Percentiles rank a stretch among this genome's conserved stretches.
phyloP scores from a whole-genome alignment of 1,140 invertebrate genomes.

The Brachionus plicatilis region DNA sequence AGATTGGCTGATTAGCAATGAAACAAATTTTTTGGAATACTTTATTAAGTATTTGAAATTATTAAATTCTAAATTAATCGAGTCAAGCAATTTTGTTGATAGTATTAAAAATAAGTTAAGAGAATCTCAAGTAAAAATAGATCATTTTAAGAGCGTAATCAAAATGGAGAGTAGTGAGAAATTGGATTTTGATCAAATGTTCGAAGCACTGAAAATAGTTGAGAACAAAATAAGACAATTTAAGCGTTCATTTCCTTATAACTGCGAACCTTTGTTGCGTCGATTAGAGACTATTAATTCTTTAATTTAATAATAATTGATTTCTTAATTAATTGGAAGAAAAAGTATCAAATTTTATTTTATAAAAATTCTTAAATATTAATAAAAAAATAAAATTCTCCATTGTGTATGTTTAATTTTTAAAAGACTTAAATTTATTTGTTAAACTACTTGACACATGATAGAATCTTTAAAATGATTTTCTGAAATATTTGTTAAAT shows the following conservation, averaged over 20 bases:
- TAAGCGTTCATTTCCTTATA: background rate
- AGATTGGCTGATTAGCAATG: slow-evolving; percentile 7
- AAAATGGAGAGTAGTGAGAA: background rate
- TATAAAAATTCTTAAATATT: too few relatives aligned
- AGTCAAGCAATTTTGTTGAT: background rate
- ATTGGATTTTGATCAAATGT: background rate
- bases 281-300: background rate
- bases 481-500: too few relatives aligned
- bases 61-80: background rate
- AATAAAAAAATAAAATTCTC: too few relatives aligned
- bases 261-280: background rate
- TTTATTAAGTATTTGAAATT: slow-evolving; percentile 7
- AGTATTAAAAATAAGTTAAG: background rate
- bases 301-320: background rate
- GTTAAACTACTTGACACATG: too few relatives aligned
- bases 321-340: too few relatives aligned
- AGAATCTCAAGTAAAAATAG: background rate
- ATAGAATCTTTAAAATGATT: too few relatives aligned
- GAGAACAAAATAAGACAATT: background rate
- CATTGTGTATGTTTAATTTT: background rate
- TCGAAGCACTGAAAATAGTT: background rate
- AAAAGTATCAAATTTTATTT: too few relatives aligned
- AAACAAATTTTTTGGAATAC: slow-evolving; percentile 19
- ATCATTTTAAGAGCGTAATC: background rate
- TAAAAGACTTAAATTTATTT: too few relatives aligned